Evolutionary conservation across 2,888 invertebrate species (phyloP).

Genomic region (Leucania comma): DNA sequence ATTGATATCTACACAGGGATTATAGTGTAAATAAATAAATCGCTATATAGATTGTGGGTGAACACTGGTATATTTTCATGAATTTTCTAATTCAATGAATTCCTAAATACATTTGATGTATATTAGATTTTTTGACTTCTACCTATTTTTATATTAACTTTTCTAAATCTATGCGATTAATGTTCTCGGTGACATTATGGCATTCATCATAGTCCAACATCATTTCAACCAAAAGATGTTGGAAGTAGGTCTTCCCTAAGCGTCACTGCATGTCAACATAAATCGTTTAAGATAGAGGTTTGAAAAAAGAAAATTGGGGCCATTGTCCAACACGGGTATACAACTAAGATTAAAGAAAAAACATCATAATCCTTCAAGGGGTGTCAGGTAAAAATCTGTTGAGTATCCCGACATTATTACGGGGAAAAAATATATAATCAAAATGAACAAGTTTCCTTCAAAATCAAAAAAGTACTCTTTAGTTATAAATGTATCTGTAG

Average conservation of each 20-base stretch:
- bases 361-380: too few species aligned
- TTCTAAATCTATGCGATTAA: background rate
- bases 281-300: background rate
- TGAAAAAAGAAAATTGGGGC: background rate
- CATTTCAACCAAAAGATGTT: background rate
- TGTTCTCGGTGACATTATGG: background rate
- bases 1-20: too few species aligned
- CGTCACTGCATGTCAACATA: background rate
- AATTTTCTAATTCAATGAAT: background rate
- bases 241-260: too few species aligned
- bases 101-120: background rate
- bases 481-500: constrained; percentile 29
- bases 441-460: background rate
- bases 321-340: background rate
- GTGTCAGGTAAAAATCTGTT: background rate
- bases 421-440: background rate
- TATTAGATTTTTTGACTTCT: background rate
- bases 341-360: background rate
- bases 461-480: constrained; percentile 16
- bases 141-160: background rate
- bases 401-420: background rate
- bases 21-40: too few species aligned
- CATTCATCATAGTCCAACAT: background rate
- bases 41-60: too few species aligned
- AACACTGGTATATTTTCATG: background rate